Evolutionary conservation across 2,888 invertebrate species (phyloP), one percentile per base, ranked within the genome.

Genomic region (Pristionchus mayeri): DNA sequence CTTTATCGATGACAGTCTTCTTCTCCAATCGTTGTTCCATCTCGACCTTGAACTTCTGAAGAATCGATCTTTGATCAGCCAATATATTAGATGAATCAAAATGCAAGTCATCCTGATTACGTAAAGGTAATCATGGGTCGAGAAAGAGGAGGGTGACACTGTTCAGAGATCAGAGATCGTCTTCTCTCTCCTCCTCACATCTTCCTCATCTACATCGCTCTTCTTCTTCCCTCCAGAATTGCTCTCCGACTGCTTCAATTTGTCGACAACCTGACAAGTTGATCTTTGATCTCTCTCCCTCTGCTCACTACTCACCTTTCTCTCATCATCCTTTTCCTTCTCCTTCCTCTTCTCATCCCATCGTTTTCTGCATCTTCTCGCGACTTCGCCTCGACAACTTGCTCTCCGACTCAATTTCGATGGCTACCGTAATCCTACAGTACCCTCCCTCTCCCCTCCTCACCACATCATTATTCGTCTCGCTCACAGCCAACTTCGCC

Each of bases 401-500:
- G 40, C 71, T 71, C 37, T 40, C 71, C 40, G 71, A 71, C 71
- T 71, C 9, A 71, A 71, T n/a, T n/a, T n/a, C n/a, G n/a, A n/a
- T n/a, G n/a, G n/a, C n/a, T n/a, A n/a, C n/a, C n/a, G n/a, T n/a
- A n/a, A n/a, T n/a, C n/a, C n/a, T n/a, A n/a, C n/a, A n/a, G n/a
- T n/a, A n/a, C 54, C 54, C 16, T 54, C 21, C n/a, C 3, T 24
- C 24, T 24, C 30, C 24, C 24, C 24, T 44, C 24, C 71, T 71
- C 71, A 71, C 71, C 71, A 71, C 71, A 71, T 71, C 71, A 71
- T 71, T 71, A 71, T 71, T 71, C 40, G 71, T 71, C 40, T 71
- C 71, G 16, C 71, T 44, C n/a, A 71, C 9, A n/a, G 71, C 71
- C 71, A 44, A 71, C 44, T 71, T 71, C 7, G 71, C 71, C 21